A percentile compares a stretch with the other conserved stretches of the same genome.
Evolutionary conservation across 2,113 vertebrate genomes (phyloP).

Genomic region (Urocitellus parryii): DNA sequence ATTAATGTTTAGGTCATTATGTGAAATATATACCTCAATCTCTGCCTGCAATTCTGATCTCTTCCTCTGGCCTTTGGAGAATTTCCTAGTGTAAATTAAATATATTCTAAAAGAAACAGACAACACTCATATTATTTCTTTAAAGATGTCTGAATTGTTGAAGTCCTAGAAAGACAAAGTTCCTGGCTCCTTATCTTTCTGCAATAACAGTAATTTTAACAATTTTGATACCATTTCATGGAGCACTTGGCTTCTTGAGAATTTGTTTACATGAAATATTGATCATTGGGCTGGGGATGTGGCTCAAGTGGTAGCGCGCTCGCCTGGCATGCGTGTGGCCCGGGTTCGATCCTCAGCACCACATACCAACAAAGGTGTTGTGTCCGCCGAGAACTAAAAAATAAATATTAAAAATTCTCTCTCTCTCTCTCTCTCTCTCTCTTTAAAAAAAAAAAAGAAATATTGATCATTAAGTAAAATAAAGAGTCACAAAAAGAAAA

Average conservation of each 20-base stretch:
- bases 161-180: not conserved
- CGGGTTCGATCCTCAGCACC: too few species aligned
- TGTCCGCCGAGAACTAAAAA: too few species aligned
- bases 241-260: not conserved
- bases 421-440: too few species aligned
- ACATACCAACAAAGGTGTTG: too few species aligned
- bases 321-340: too few species aligned
- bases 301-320: too few species aligned
- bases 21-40: not conserved
- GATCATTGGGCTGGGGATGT: too few species aligned
- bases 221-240: not conserved
- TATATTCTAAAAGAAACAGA: conserved; percentile 54
- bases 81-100: not conserved
- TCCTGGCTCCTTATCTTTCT: not conserved
- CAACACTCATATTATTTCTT: conserved; percentile 4
- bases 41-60: not conserved
- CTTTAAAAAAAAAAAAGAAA: too few species aligned
- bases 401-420: too few species aligned
- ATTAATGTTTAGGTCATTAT: not conserved
- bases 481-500: not conserved
- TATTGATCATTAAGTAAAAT: conserved; percentile 14
- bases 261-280: not conserved
- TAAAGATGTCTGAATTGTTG: conserved; percentile 44
- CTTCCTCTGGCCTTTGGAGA: conserved; percentile 28
- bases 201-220: not conserved